Base-by-base conservation (phyloP, 2,113 vertebrate species). In the Loxodonta africana region DNA sequence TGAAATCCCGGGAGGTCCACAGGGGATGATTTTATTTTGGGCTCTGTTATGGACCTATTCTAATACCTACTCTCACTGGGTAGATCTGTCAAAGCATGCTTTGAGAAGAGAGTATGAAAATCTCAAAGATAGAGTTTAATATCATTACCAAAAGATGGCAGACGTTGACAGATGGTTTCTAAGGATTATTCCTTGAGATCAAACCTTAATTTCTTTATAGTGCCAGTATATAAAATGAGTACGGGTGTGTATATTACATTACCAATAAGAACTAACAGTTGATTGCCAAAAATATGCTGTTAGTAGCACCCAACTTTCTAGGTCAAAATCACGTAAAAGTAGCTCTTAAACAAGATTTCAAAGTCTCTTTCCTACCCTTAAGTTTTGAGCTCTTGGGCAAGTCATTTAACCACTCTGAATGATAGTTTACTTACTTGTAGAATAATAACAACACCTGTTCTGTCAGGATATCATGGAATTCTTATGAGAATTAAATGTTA, bases 151-250 rank as follows among this genome's bases (percentile, higher is more conserved):
- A 96, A 95, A 83, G 74, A 86, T 95, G 93, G 17, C 26, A 91
- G 95, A 97, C 96, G 93, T 95, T 97, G 96, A 97, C 63, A 91
- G 86, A 97, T 97, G 89, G 80, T 86, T 95, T 94, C 62, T 91
- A 81, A 86, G 41, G 81, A 74, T 96, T 91, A 96, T 97, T 96
- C 63, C 60, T 98, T 96, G 48, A 30, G 93, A 15, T 96, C 88
- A 95, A 71, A 94, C 83, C 48, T 89, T 94, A 95, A 83, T 96
- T 96, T 96, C 60, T 94, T 88, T 89, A 86, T 88, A 94, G 37
- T 91, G 60, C 57, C 93, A 83, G 53, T 86, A 65, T 94, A 93
- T 95, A 94, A 95, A 95, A 95, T 82, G 77, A 95, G 23, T 93
- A 44, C 93, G 91, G 87, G 44, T 89, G 46, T 95, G 28, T 80